A percentile compares a stretch with the other conserved stretches of the same genome.
Conservation (phyloP, 2,797 vertebrate genomes). For the Danio jaintianensis region DNA sequence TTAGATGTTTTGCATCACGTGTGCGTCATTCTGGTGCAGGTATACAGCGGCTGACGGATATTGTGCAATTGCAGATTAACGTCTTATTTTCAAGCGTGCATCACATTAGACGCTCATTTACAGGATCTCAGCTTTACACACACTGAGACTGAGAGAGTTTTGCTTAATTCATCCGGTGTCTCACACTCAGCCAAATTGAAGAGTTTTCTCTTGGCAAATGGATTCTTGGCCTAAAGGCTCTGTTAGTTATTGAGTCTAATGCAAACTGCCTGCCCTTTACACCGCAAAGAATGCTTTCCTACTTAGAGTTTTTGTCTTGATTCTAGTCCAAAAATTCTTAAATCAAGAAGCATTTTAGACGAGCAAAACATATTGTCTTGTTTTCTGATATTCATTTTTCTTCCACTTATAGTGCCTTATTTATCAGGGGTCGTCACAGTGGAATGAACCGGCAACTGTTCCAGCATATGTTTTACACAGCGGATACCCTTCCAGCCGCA, state of each 20-base stretch:
- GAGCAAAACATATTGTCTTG: too few species aligned
- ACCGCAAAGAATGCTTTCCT: too few species aligned
- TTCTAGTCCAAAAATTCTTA: too few species aligned
- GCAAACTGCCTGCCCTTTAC: too few species aligned
- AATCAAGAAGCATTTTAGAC: too few species aligned
- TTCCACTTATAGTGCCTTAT: too few species aligned
- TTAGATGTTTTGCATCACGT: neutral
- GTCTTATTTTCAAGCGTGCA: neutral
- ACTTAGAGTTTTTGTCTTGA: too few species aligned
- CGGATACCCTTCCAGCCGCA: too few species aligned
- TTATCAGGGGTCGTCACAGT: too few species aligned
- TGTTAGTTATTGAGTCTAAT: neutral
- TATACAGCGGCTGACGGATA: neutral
- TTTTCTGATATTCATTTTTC: too few species aligned
- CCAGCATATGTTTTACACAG: too few species aligned
- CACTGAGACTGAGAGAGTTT: neutral
- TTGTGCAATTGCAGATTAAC: neutral
- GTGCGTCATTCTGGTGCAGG: constrained; percentile 7
- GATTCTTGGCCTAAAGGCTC: neutral
- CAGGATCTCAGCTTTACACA: neutral
- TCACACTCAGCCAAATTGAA: neutral
- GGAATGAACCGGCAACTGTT: too few species aligned
- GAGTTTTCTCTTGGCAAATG: neutral
- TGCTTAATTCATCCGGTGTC: neutral
- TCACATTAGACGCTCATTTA: neutral